Evolutionary conservation across 1,140 invertebrate genomes (phyloP).

Genomic region (Mamestra configurata): DNA sequence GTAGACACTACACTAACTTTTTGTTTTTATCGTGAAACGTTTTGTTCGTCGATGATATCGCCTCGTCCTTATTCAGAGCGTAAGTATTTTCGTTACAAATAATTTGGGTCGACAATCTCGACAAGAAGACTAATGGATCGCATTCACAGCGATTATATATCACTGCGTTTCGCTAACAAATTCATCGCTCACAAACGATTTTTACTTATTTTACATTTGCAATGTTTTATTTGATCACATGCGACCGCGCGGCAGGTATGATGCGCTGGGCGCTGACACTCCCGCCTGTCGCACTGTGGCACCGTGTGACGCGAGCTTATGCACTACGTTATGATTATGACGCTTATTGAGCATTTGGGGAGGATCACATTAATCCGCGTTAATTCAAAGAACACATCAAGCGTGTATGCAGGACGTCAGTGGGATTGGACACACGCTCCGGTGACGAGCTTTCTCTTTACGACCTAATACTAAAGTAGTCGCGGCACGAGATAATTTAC

Average conservation of each 20-base stretch:
- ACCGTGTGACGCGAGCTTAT: background rate
- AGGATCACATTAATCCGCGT: background rate
- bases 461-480: background rate
- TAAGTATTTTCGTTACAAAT: conserved; percentile 69
- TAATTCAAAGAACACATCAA: conserved; percentile 8
- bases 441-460: background rate
- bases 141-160: conserved; percentile 67
- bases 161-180: conserved; percentile 65
- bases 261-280: background rate
- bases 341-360: background rate
- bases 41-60: background rate
- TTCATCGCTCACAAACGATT: conserved; percentile 63
- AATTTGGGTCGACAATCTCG: conserved; percentile 68
- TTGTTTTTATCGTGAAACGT: background rate
- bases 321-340: background rate
- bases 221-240: conserved; percentile 5
- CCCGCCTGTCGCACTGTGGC: background rate
- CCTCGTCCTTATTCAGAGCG: background rate
- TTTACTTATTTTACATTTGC: conserved; percentile 55
- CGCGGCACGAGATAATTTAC: background rate
- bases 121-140: conserved; percentile 70
- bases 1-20: background rate
- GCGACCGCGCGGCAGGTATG: background rate
- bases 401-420: background rate
- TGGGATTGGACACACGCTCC: background rate